A percentile compares a stretch with the other conserved stretches of the same genome.
Conservation (phyloP, 2,888 invertebrate species). For the Argyra leucocephala region DNA sequence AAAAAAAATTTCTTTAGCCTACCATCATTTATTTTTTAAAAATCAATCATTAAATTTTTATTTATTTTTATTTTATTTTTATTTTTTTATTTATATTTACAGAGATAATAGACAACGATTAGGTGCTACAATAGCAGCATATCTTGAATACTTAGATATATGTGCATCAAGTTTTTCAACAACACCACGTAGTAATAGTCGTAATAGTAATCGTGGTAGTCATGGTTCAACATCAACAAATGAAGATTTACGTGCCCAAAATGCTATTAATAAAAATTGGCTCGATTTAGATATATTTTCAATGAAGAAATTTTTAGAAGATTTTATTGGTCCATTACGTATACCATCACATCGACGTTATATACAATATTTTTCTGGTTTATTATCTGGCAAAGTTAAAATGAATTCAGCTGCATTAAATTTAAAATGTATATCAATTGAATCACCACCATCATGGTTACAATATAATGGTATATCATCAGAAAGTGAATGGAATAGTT, state of each 20-base stretch:
- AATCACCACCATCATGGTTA: slow-evolving; percentile 72
- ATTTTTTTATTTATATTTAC: slow-evolving; percentile 30
- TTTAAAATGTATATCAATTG: slow-evolving; percentile 75
- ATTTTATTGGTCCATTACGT: slow-evolving; percentile 60
- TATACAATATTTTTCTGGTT: slow-evolving; percentile 83
- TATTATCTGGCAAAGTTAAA: slow-evolving; percentile 77
- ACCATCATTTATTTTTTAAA: too few species aligned
- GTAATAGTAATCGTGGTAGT: neutral
- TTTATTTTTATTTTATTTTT: neutral
- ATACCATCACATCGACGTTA: slow-evolving; percentile 75
- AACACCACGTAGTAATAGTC: slow-evolving; percentile 35
- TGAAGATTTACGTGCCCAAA: slow-evolving; percentile 28
- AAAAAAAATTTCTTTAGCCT: too few species aligned
- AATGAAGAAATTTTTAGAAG: slow-evolving; percentile 83
- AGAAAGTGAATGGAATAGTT: slow-evolving; percentile 57
- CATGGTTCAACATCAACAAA: slow-evolving; percentile 14
- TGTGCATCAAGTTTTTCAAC: slow-evolving; percentile 51
- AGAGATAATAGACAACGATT: slow-evolving; percentile 77
- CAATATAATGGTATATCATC: slow-evolving; percentile 39
- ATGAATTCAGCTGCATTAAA: slow-evolving; percentile 81
- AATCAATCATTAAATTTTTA: too few species aligned
- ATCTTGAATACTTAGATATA: slow-evolving; percentile 89
- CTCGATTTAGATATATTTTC: slow-evolving; percentile 85
- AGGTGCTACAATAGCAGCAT: slow-evolving; percentile 81
- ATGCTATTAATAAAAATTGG: slow-evolving; percentile 29